Percentiles rank a stretch among this genome's conserved stretches.
Conservation (phyloP, 1,140 invertebrate species). For the Formica exsecta region DNA sequence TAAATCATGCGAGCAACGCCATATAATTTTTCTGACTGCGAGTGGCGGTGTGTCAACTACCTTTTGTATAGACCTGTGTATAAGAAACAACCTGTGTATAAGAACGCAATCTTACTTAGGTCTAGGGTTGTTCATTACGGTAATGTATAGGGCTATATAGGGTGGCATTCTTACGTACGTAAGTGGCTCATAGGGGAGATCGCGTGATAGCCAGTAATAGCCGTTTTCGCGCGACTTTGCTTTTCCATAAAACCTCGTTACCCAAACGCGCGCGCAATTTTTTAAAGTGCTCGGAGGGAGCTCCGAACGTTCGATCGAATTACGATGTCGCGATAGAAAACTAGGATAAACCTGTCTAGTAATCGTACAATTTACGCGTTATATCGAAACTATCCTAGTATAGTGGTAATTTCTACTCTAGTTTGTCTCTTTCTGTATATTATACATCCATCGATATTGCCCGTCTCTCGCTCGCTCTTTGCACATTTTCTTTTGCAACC, state of each 20-base stretch:
- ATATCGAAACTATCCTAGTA: slow-evolving; percentile 1
- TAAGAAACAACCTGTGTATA: not conserved
- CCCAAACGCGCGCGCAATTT: not conserved
- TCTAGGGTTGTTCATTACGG: slow-evolving; percentile 36
- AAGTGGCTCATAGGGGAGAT: slow-evolving; percentile 40
- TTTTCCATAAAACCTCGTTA: slow-evolving; percentile 29
- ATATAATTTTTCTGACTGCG: slow-evolving; percentile 9
- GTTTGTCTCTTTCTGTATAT: not conserved
- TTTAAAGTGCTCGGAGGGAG: slow-evolving; percentile 9
- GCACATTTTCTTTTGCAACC: slow-evolving; percentile 23
- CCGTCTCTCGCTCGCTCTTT: not conserved
- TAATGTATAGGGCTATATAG: slow-evolving; percentile 15
- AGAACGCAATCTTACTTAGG: slow-evolving; percentile 23
- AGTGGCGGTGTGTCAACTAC: slow-evolving; percentile 13
- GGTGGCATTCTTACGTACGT: slow-evolving; percentile 47
- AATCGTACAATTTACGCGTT: not conserved
- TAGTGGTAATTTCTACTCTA: not conserved
- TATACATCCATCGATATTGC: not conserved
- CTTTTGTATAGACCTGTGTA: not conserved
- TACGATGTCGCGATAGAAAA: slow-evolving; percentile 11
- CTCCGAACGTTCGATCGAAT: slow-evolving; percentile 18
- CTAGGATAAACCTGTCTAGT: not conserved
- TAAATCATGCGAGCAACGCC: slow-evolving; percentile 16
- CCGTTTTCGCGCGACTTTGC: slow-evolving; percentile 41
- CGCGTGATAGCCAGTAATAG: slow-evolving; percentile 26